These are phyloP conservation scores for Oedothorax gibbosus DNA, from an alignment of 1,140 invertebrate genomes.

Conservation along the genomic window DNA sequence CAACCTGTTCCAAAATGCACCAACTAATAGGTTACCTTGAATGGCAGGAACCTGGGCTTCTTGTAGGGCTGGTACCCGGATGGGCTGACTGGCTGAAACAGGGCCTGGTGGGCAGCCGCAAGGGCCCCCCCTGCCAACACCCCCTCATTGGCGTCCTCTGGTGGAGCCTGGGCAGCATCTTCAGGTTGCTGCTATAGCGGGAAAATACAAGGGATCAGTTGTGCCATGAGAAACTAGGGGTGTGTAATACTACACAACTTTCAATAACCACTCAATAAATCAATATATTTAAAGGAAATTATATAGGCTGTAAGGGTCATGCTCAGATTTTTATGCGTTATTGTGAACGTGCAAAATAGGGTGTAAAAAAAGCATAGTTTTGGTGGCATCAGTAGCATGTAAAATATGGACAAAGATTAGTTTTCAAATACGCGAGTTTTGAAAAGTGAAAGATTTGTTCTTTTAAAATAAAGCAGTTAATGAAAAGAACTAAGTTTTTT, in stretches of 20 bases:
- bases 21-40: conserved; percentile 73
- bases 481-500: too few relatives aligned
- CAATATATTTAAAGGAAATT: neutral
- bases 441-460: too few relatives aligned
- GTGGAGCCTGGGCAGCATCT: conserved; percentile 25
- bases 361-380: too few relatives aligned
- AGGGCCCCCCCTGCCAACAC: conserved; percentile 64
- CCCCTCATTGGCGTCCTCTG: conserved; percentile 59
- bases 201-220: neutral
- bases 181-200: conserved; percentile 2
- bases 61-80: conserved; percentile 83
- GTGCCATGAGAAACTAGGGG: neutral
- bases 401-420: too few relatives aligned
- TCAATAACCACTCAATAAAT: neutral
- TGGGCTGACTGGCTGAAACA: conserved; percentile 69
- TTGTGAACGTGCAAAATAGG: too few relatives aligned
- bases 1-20: too few relatives aligned
- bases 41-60: conserved; percentile 83
- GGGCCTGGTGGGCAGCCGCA: conserved; percentile 72
- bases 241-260: too few relatives aligned
- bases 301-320: neutral
- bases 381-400: too few relatives aligned
- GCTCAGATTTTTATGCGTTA: too few relatives aligned
- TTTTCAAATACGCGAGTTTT: too few relatives aligned
- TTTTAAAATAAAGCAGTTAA: too few relatives aligned